Base-by-base conservation (phyloP, 2,113 vertebrate species). In the Trachemys scripta region DNA sequence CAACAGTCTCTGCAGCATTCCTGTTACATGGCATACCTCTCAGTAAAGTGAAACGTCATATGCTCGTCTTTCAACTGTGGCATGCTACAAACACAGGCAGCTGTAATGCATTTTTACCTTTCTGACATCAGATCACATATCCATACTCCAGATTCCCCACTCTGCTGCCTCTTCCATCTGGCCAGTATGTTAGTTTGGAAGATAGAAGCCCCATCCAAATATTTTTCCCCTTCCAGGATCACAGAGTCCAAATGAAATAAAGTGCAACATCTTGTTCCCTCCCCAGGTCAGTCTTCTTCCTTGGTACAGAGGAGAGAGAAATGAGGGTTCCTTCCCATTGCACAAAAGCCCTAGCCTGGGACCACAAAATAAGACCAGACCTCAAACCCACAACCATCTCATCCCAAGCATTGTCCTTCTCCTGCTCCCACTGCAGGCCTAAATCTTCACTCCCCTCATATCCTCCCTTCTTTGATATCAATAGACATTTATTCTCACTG, bases 401-500 rank as follows among this genome's bases (percentile, higher is more conserved):
- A 59, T 2, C 6, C 10, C 7, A 25, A 76, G 57, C 29, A n/a
- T 1, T 20, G 62, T 1, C 16, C 2, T 51, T 88, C 16, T 86
- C 49, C 0, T 0, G 14, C 78, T 59, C 12, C 22, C 12, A 50
- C 2, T 13, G 7, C 54, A 81, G 2, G 2, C 45, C 10, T 19
- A 10, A 2, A 4, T 72, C 8, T 14, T 87, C 1, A 0, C 2
- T 84, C 3, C 10, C 8, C 88, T 84, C 59, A 69, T 59, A 72
- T n/a, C 12, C 2, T 3, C 24, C 5, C 7, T 2, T 10, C 51
- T 47, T 82, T 85, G 56, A 75, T 35, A 84, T 92, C 94, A 65
- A 42, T 47, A 62, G 27, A 10, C 19, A 19, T 11, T 59, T 59
- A 59, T 59, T 29, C 27, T 27, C 11, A 29, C 25, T 59, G 4